Evolutionary conservation across 2,797 vertebrate genomes (phyloP), one percentile per base, ranked within the genome.

Genomic region (Phrynocephalus vlangalii): DNA sequence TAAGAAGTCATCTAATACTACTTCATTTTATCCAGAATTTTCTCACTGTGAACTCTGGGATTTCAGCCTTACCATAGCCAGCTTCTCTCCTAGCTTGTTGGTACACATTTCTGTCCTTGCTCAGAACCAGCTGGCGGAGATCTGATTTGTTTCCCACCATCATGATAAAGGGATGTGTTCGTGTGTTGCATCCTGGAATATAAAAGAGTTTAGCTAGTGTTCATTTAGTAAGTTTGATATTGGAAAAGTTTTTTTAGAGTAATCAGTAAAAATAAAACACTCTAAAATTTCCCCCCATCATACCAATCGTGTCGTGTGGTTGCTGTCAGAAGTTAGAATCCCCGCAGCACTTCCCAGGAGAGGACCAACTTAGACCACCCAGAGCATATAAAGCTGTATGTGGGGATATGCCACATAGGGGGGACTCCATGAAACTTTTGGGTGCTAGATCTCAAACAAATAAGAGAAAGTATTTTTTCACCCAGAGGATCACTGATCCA

Each of bases 71-170:
- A 99, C 99, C 98, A 99, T 99, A 85, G 99, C 98, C 88, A 99
- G 96, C 89, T 99, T 99, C 94, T 99, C 98, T 95, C 99, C 99
- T 96, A 98, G 96, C 95, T 97, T 83, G 96, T 95, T 44, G 98
- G 96, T 48, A 99, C 97, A 91, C 97, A 98, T 70, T 94, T 97
- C 30, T 96, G 93, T 28, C 95, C 97, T 87, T 97, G 95, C 71
- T 96, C 89, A 82, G 92, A 87, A 97, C 89, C 70, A 92, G 33
- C 15, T 96, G 92, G 82, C 98, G 97, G 66, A 99, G 97, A 95
- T 99, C 99, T 90, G 97, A 97, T 92, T 99, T 99, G 93, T 99
- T 99, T 91, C 98, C 99, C 75, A 99, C 98, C 67, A 99, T 96
- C 98, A 99, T 99, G 95, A 99, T 98, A n/a, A n/a, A 87, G 99